Evolutionary conservation across 23 tunicate genomes (phyloP).

Genomic region (Diplosoma virens): DNA sequence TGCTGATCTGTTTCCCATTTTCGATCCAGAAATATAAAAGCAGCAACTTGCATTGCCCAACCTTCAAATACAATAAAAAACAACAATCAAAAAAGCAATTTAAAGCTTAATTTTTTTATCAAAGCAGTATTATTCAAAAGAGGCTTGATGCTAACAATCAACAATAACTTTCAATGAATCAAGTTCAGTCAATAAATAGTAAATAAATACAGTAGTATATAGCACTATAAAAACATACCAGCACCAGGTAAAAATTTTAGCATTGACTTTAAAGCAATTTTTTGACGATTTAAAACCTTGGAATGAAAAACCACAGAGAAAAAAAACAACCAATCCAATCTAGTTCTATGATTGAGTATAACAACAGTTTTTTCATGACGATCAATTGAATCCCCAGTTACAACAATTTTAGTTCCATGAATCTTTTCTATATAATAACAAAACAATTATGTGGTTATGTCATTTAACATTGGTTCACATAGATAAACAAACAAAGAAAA

Average conservation of each 20-base stretch:
- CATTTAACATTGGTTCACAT: too few relatives aligned
- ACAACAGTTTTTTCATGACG: slow-evolving; percentile 88
- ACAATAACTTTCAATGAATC: too few relatives aligned
- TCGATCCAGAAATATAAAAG: slow-evolving; percentile 87
- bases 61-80: too few relatives aligned
- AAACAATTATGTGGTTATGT: too few relatives aligned
- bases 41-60: slow-evolving; percentile 95
- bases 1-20: slow-evolving; percentile 92
- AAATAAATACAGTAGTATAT: too few relatives aligned
- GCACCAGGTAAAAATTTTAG: slow-evolving; percentile 90
- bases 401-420: slow-evolving; percentile 65
- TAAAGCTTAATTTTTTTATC: too few relatives aligned
- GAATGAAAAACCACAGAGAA: slow-evolving; percentile 80
- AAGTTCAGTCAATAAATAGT: too few relatives aligned
- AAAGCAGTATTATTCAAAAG: too few relatives aligned
- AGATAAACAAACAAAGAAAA: too few relatives aligned
- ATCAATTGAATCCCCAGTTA: slow-evolving; percentile 75
- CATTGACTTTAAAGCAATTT: slow-evolving; percentile 76
- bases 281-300: slow-evolving; percentile 69
- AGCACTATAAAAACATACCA: slow-evolving; percentile 46
- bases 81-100: too few relatives aligned
- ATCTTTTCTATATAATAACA: slow-evolving; percentile 95
- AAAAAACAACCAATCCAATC: slow-evolving; percentile 94
- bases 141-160: too few relatives aligned
- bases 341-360: slow-evolving; percentile 87